phyloP scores from a whole-genome alignment of 2,888 invertebrate species.

The Cheilosia impressa region DNA sequence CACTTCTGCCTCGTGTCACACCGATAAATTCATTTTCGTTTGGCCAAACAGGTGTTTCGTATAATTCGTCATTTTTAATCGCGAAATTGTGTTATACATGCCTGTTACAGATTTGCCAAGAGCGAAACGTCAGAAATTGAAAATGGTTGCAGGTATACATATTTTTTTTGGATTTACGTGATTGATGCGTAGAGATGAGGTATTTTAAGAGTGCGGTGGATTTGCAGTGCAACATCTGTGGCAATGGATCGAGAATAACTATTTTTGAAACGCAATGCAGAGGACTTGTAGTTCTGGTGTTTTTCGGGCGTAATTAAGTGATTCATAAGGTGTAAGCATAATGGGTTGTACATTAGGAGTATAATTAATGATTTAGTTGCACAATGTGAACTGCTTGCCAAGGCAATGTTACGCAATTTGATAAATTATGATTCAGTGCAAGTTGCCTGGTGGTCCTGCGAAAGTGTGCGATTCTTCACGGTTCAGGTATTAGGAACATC shows the following conservation, averaged over 20 bases:
- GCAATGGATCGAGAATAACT: conserved; percentile 40
- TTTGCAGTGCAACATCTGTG: conserved; percentile 49
- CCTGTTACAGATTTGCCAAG: conserved; percentile 53
- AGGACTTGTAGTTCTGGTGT: conserved; percentile 43
- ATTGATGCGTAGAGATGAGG: conserved; percentile 59
- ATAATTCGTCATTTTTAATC: conserved; percentile 62
- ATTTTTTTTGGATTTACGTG: conserved; percentile 37
- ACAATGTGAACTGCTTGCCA: conserved; percentile 43
- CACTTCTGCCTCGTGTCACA: conserved; percentile 64
- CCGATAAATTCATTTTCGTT: conserved; percentile 64
- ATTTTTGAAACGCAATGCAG: conserved; percentile 42
- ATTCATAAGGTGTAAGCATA: conserved; percentile 41
- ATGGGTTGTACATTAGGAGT: conserved; percentile 34
- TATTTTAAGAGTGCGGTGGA: conserved; percentile 47
- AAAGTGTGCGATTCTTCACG: not conserved
- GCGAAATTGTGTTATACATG: conserved; percentile 43
- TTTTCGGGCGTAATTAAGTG: conserved; percentile 31
- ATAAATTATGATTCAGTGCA: conserved; percentile 23
- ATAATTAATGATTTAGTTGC: conserved; percentile 51
- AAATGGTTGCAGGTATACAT: conserved; percentile 24
- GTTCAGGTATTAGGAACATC: not conserved
- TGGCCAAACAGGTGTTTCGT: conserved; percentile 68
- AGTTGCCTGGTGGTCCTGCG: conserved; percentile 30
- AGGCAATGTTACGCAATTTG: conserved; percentile 37
- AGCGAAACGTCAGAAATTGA: conserved; percentile 24